Percentiles rank a stretch among this genome's conserved stretches.
These are phyloP conservation scores for Anguilla megastoma DNA, from an alignment of 2,797 vertebrate genomes.

Conservation along the genomic window DNA sequence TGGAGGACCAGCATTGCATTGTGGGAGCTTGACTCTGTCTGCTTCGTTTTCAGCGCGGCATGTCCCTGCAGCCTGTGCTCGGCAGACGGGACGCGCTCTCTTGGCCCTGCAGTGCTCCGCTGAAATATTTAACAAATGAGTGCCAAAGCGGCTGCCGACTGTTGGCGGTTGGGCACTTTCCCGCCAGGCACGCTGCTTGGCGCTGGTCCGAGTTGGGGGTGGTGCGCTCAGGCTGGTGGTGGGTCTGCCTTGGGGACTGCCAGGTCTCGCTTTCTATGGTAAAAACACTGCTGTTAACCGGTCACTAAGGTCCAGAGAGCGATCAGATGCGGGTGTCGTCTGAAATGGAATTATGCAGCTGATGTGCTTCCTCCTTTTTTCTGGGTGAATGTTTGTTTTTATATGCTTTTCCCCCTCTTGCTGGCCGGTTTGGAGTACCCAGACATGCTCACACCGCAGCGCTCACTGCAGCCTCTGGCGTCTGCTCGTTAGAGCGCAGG, in stretches of 20 bases:
- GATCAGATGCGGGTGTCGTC: not conserved
- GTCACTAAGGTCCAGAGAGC: not conserved
- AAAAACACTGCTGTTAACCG: not conserved
- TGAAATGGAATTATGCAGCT: not conserved
- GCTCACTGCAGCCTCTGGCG: no score
- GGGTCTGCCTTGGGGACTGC: not conserved
- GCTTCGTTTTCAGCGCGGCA: not conserved
- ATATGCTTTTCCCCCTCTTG: no score
- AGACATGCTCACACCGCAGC: no score
- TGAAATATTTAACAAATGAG: conserved; percentile 21
- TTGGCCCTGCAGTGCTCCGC: not conserved
- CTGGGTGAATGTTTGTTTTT: not conserved
- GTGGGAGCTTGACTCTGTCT: not conserved
- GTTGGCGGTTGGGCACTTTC: not conserved
- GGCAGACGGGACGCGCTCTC: not conserved
- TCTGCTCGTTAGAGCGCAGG: not conserved
- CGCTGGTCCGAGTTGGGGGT: not conserved
- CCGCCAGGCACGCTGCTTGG: not conserved
- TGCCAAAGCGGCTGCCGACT: not conserved
- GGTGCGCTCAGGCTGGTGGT: not conserved
- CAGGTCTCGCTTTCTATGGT: not conserved
- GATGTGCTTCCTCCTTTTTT: not conserved
- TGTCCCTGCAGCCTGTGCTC: not conserved
- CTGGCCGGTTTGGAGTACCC: no score
- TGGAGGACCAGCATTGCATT: not conserved